Percentiles rank a stretch among this genome's conserved stretches.
phyloP scores from a whole-genome alignment of 2,113 vertebrate genomes.

The Cololabis saira region DNA sequence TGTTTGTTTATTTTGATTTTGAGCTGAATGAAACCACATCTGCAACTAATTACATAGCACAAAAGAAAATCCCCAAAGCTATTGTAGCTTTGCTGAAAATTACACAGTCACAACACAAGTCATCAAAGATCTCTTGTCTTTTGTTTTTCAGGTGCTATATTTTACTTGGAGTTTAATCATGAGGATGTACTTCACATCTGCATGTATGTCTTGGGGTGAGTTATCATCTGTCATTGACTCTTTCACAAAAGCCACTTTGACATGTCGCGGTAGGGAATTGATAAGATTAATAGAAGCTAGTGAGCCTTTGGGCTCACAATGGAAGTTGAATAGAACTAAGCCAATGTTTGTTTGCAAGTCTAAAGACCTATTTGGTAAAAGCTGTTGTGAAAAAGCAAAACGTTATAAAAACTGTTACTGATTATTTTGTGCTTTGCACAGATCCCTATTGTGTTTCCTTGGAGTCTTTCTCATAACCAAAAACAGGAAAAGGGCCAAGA shows the following conservation, averaged over 20 bases:
- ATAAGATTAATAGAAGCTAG: neutral
- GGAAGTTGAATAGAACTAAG: neutral
- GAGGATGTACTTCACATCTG: slow-evolving; percentile 91
- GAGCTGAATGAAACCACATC: neutral
- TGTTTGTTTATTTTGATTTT: neutral
- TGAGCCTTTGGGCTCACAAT: neutral
- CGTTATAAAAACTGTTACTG: neutral
- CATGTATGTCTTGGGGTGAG: slow-evolving; percentile 95
- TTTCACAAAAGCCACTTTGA: neutral
- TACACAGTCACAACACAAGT: neutral
- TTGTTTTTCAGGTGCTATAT: slow-evolving; percentile 85
- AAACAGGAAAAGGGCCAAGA: slow-evolving; percentile 86
- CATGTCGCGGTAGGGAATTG: neutral
- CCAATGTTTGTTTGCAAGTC: neutral
- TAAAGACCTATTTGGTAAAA: neutral
- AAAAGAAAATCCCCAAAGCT: neutral
- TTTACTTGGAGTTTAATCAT: slow-evolving; percentile 91
- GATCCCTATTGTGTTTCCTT: slow-evolving; percentile 88
- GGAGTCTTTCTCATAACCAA: slow-evolving; percentile 94
- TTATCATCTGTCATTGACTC: slow-evolving; percentile 11
- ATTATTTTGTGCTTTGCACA: slow-evolving; percentile 56
- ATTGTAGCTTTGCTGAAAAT: neutral
- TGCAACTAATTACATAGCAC: neutral
- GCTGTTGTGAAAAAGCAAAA: neutral
- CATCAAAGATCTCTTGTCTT: neutral